Evolutionary conservation across 1,140 invertebrate species (phyloP).

Genomic region (Lethrus apterus): DNA sequence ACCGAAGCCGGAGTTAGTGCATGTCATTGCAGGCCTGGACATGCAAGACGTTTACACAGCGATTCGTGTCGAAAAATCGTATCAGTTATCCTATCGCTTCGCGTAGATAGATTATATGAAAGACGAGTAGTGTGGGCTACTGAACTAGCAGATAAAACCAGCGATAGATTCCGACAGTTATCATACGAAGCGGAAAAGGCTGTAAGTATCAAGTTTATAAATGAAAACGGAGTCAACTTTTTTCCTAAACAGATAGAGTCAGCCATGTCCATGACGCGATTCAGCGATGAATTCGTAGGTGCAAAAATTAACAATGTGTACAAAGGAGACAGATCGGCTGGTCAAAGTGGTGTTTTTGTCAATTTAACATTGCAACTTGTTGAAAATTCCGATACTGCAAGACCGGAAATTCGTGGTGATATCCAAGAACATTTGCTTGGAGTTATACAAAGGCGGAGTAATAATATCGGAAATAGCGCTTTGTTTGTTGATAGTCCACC

Average conservation of each 20-base stretch:
- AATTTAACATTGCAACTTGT: conserved; percentile 74
- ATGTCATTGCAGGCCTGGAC: conserved; percentile 81
- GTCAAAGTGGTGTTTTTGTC: conserved; percentile 66
- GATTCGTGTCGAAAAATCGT: conserved; percentile 75
- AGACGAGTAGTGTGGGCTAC: conserved; percentile 66
- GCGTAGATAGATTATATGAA: conserved; percentile 78
- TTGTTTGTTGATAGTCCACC: conserved; percentile 73
- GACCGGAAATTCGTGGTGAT: conserved; percentile 60
- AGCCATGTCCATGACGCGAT: conserved; percentile 82
- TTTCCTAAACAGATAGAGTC: conserved; percentile 68
- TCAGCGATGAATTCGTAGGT: conserved; percentile 77
- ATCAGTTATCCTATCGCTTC: conserved; percentile 68
- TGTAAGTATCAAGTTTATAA: too few species aligned
- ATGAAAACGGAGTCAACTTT: too few species aligned
- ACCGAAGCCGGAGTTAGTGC: conserved; percentile 87
- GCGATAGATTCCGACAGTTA: conserved; percentile 72
- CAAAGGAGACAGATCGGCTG: conserved; percentile 55
- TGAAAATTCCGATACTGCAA: conserved; percentile 61
- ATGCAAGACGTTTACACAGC: conserved; percentile 66
- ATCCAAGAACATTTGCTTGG: conserved; percentile 78
- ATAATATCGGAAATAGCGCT: conserved; percentile 79
- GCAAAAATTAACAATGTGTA: conserved; percentile 77
- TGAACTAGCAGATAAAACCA: conserved; percentile 64
- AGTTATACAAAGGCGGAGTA: conserved; percentile 70
- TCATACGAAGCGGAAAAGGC: conserved; percentile 77